Evolutionary conservation across 2,797 vertebrate genomes (phyloP).

Genomic region (Pteronotus mesoamericanus): DNA sequence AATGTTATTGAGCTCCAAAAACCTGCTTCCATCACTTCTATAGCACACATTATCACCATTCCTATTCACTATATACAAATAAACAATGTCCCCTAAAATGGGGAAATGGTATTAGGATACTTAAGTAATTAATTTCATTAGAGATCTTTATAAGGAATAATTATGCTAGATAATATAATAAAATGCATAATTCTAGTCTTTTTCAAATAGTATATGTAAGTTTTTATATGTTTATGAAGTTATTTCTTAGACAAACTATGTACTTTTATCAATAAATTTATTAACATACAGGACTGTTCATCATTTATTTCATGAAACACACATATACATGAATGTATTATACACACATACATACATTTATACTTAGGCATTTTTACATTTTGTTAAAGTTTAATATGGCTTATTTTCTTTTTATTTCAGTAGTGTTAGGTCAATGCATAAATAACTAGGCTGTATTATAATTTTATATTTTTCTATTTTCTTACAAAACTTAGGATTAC

Average conservation of each 20-base stretch:
- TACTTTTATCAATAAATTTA: background rate
- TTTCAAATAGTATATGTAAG: background rate
- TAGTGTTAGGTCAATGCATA: background rate
- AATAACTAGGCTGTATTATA: background rate
- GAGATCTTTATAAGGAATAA: background rate
- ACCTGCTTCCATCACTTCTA: background rate
- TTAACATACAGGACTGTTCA: background rate
- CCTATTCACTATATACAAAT: background rate
- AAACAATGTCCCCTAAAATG: background rate
- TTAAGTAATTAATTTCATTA: slow-evolving; percentile 3
- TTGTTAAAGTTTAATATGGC: background rate
- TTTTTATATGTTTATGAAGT: background rate
- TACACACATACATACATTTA: background rate
- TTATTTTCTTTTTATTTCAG: background rate
- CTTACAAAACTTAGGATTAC: background rate
- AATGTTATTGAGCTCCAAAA: background rate
- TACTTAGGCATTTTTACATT: background rate
- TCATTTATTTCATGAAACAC: background rate
- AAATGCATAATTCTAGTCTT: background rate
- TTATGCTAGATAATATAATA: background rate
- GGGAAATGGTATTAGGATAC: background rate
- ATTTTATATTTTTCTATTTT: background rate
- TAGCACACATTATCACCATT: background rate
- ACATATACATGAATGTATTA: background rate
- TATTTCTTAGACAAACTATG: background rate